Evolutionary conservation across 2,888 invertebrate genomes (phyloP).

Genomic region (Drosophila imparisetae): DNA sequence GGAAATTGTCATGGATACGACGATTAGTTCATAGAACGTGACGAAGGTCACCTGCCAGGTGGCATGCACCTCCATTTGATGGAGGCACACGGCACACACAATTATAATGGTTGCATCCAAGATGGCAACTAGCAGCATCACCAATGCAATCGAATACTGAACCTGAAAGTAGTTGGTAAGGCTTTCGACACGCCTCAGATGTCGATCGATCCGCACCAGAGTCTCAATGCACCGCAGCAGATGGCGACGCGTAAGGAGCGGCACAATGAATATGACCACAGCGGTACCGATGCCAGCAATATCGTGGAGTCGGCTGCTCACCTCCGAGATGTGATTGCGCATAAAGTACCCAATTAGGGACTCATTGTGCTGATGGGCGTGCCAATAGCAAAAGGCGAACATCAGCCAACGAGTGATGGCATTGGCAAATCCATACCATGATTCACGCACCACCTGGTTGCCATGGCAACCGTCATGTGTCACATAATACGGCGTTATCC

Average conservation of each 20-base stretch:
- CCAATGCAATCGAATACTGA: neutral
- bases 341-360: conserved; percentile 69
- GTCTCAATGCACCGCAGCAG: conserved; percentile 33
- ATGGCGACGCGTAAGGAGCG: conserved; percentile 46
- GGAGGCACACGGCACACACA: conserved; percentile 46
- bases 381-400: conserved; percentile 59
- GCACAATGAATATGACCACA: conserved; percentile 57
- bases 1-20: conserved; percentile 52
- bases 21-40: conserved; percentile 49
- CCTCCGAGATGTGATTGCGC: conserved; percentile 53
- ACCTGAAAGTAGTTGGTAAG: conserved; percentile 38
- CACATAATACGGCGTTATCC: conserved; percentile 63
- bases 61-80: conserved; percentile 48
- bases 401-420: conserved; percentile 66
- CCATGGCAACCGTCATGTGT: conserved; percentile 14
- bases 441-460: conserved; percentile 34
- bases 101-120: conserved; percentile 37
- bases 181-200: conserved; percentile 3
- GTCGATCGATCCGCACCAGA: conserved; percentile 41
- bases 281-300: conserved; percentile 49
- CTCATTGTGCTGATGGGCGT: conserved; percentile 33
- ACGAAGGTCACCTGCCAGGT: conserved; percentile 58
- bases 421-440: conserved; percentile 61
- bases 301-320: conserved; percentile 49
- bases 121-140: conserved; percentile 18